A percentile compares a stretch with the other conserved stretches of the same genome.
Evolutionary conservation across 2,113 vertebrate genomes (phyloP).

Genomic region (Bambusicola thoracicus): DNA sequence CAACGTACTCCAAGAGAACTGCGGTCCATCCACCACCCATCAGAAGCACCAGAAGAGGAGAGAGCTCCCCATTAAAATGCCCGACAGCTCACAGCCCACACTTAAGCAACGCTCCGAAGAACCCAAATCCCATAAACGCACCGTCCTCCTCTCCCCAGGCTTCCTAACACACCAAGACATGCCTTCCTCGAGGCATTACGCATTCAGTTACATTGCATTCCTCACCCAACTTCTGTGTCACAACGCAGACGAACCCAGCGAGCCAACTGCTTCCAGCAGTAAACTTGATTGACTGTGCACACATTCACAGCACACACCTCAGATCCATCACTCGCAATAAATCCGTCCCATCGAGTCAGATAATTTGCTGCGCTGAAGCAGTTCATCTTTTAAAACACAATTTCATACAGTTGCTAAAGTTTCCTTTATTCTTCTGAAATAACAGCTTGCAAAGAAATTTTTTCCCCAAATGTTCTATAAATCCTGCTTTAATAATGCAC

Average conservation of each 20-base stretch:
- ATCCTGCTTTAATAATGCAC: background rate
- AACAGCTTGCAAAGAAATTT: background rate
- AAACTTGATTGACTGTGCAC: background rate
- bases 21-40: background rate
- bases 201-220: background rate
- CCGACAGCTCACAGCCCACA: background rate
- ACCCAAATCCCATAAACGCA: background rate
- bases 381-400: conserved; percentile 11
- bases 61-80: background rate
- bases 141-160: background rate
- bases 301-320: background rate
- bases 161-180: background rate
- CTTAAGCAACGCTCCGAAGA: background rate
- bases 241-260: background rate
- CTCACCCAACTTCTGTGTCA: background rate
- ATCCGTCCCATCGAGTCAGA: conserved; percentile 8
- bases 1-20: background rate
- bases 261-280: background rate
- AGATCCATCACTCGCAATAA: conserved; percentile 37
- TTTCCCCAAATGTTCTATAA: background rate
- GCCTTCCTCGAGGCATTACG: background rate
- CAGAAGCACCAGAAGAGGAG: background rate
- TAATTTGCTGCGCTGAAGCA: conserved; percentile 19
- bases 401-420: background rate
- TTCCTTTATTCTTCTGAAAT: conserved; percentile 1